Conservation (phyloP, 2,113 vertebrate genomes). For the Acanthisitta chloris region DNA sequence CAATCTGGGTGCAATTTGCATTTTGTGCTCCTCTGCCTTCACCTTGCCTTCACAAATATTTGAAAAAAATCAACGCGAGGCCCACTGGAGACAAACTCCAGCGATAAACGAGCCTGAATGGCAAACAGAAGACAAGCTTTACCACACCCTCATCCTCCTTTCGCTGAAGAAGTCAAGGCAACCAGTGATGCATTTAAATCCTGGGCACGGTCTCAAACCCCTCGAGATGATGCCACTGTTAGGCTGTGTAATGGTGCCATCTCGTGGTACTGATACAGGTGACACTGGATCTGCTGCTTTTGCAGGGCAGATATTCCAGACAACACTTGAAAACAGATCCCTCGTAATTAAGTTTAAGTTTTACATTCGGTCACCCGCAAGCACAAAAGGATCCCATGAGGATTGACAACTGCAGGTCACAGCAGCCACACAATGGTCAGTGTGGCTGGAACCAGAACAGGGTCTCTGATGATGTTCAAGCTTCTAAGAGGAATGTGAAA, state of each 20-base stretch:
- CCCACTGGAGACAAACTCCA: background rate
- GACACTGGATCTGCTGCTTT: background rate
- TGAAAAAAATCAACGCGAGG: background rate
- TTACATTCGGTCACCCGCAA: background rate
- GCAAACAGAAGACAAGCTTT: background rate
- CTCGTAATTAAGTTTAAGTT: background rate
- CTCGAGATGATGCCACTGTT: background rate
- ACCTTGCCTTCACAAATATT: background rate
- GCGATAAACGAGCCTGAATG: background rate
- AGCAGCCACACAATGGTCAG: fast-evolving
- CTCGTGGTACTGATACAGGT: constrained; percentile 45
- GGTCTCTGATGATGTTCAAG: background rate
- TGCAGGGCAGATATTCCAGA: background rate
- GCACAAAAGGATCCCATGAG: background rate
- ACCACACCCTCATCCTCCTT: background rate
- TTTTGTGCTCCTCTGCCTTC: background rate
- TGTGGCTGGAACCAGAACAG: fast-evolving
- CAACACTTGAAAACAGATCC: background rate
- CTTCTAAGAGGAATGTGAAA: background rate
- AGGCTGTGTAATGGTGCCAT: constrained; percentile 64
- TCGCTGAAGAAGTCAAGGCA: background rate
- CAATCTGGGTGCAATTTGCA: background rate
- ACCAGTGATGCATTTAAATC: background rate
- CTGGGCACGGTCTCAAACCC: background rate
- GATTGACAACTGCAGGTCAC: background rate